Conservation (phyloP, 2,888 invertebrate species). For the Sepioteuthis lessoniana region DNA sequence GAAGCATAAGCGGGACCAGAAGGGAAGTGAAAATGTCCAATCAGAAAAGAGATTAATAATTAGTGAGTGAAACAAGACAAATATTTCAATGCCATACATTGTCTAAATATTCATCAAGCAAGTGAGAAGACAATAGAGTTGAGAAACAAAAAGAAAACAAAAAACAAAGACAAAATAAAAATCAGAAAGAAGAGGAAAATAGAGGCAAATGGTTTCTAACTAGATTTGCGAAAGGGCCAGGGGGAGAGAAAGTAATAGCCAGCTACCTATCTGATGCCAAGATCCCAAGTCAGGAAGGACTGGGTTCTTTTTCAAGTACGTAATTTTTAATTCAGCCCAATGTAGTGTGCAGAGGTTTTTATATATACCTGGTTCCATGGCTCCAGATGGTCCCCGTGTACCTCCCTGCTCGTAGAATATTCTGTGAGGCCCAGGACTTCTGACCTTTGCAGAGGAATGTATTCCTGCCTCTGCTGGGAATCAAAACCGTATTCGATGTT, state of each 20-base stretch:
- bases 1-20: neutral
- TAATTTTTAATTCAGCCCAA: constrained; percentile 18
- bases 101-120: neutral
- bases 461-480: constrained; percentile 33
- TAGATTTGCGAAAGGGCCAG: neutral
- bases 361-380: constrained; percentile 23
- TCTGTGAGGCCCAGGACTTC: constrained; percentile 13
- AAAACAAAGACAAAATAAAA: neutral
- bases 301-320: neutral
- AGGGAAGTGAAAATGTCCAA: neutral
- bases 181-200: neutral
- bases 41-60: neutral
- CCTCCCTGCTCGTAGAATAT: neutral
- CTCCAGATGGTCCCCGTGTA: constrained; percentile 16
- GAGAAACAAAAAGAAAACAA: neutral
- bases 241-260: neutral
- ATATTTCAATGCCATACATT: constrained; percentile 12
- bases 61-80: neutral
- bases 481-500: constrained; percentile 33
- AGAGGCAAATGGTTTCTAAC: neutral
- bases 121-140: neutral
- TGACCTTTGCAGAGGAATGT: constrained; percentile 33
- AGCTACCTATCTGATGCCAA: constrained; percentile 33
- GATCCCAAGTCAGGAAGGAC: constrained; percentile 21
- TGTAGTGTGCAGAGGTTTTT: neutral